Percentiles rank a stretch among this genome's conserved stretches.
phyloP scores from a whole-genome alignment of 2,113 vertebrate species.

The Caloenas nicobarica region DNA sequence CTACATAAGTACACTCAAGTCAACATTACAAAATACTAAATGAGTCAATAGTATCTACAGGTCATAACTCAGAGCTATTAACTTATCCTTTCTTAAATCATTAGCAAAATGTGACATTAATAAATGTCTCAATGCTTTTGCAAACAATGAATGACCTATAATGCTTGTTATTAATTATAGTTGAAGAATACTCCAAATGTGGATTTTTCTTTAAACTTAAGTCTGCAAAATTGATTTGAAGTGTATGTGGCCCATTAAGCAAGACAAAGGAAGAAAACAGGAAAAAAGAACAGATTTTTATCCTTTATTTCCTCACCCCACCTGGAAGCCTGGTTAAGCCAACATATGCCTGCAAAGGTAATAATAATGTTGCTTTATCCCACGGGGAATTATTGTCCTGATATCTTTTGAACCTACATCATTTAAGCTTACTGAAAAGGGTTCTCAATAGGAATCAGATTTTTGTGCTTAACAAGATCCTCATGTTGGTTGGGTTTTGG shows the following conservation, averaged over 20 bases:
- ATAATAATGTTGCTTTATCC: background rate
- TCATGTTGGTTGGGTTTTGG: background rate
- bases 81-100: background rate
- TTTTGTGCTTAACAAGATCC: background rate
- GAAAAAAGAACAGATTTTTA: background rate
- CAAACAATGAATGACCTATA: background rate
- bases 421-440: background rate
- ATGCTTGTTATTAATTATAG: background rate
- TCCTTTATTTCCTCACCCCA: background rate
- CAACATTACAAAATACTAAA: background rate
- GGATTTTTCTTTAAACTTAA: background rate
- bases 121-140: background rate
- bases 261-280: background rate
- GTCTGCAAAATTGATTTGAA: background rate
- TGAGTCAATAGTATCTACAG: background rate
- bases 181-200: background rate
- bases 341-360: background rate
- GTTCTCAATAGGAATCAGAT: background rate
- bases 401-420: background rate
- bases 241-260: background rate
- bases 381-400: background rate
- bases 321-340: background rate
- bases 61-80: background rate
- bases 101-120: background rate
- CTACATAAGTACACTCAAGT: background rate